These are phyloP conservation scores for Carlito syrichta DNA, from an alignment of 2,113 vertebrate genomes.

Conservation along the genomic window DNA sequence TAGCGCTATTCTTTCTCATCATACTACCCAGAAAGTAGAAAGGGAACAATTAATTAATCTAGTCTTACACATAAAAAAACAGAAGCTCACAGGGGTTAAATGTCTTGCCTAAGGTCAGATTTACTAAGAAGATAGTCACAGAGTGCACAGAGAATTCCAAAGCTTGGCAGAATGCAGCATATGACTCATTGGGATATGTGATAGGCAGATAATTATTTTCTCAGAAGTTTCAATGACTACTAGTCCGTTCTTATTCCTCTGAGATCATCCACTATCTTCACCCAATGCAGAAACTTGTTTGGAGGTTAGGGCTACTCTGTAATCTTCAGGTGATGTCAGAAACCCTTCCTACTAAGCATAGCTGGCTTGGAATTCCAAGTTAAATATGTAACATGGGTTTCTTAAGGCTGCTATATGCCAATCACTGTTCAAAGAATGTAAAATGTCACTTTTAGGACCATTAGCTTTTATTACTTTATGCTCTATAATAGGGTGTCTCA, in stretches of 20 bases:
- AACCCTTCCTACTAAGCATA: not conserved
- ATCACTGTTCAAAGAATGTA: constrained; percentile 39
- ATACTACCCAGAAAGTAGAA: constrained; percentile 18
- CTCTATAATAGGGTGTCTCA: constrained; percentile 21
- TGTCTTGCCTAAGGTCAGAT: constrained; percentile 23
- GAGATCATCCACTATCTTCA: not conserved
- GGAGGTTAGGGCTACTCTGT: not conserved
- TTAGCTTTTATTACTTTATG: not conserved
- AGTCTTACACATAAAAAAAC: constrained; percentile 36
- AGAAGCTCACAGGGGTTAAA: constrained; percentile 6
- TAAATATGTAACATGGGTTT: constrained; percentile 45
- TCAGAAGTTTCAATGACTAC: not conserved
- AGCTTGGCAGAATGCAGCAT: not conserved
- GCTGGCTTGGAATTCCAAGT: constrained; percentile 51
- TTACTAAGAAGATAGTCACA: not conserved
- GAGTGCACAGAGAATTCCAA: not conserved
- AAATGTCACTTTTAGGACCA: constrained; percentile 20
- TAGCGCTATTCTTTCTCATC: constrained; percentile 22
- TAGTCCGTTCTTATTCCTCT: constrained; percentile 10
- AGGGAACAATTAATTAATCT: constrained; percentile 21
- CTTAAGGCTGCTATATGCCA: not conserved
- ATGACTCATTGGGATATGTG: constrained; percentile 3
- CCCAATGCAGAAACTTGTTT: constrained; percentile 29
- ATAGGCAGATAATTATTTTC: constrained; percentile 22
- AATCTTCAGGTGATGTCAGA: not conserved